Evolutionary conservation across 2,888 invertebrate genomes (phyloP).

Genomic region (Tanytarsus gracilentus): DNA sequence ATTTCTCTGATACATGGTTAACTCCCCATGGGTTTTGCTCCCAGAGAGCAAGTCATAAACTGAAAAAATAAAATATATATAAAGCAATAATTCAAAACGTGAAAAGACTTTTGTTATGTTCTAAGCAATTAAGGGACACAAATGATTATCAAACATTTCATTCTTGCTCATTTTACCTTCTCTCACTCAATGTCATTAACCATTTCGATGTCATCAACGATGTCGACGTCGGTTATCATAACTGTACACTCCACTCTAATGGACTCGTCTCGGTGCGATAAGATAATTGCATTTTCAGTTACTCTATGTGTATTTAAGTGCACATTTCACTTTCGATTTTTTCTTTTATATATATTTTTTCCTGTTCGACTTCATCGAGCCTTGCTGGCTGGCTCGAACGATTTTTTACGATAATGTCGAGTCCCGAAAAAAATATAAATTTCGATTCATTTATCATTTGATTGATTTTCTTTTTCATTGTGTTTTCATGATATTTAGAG

Average conservation of each 20-base stretch:
- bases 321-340: too few species aligned
- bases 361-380: too few species aligned
- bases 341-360: too few species aligned
- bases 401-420: too few species aligned
- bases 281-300: constrained; percentile 11
- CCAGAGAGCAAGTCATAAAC: not conserved
- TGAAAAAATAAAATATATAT: too few species aligned
- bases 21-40: not conserved
- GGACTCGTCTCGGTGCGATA: constrained; percentile 1
- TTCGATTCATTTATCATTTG: too few species aligned
- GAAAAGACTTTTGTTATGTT: not conserved
- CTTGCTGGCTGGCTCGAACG: too few species aligned
- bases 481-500: too few species aligned
- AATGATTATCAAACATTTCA: not conserved
- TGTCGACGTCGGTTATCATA: not conserved
- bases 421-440: too few species aligned
- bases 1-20: not conserved
- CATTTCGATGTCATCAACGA: not conserved
- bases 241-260: constrained; percentile 5
- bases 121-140: not conserved
- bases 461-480: too few species aligned
- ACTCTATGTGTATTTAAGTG: not conserved
- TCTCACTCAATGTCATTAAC: constrained; percentile 3
- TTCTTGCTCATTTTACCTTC: not conserved
- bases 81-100: not conserved